phyloP scores from a whole-genome alignment of 2,888 invertebrate species.

The Philereme transversata region DNA sequence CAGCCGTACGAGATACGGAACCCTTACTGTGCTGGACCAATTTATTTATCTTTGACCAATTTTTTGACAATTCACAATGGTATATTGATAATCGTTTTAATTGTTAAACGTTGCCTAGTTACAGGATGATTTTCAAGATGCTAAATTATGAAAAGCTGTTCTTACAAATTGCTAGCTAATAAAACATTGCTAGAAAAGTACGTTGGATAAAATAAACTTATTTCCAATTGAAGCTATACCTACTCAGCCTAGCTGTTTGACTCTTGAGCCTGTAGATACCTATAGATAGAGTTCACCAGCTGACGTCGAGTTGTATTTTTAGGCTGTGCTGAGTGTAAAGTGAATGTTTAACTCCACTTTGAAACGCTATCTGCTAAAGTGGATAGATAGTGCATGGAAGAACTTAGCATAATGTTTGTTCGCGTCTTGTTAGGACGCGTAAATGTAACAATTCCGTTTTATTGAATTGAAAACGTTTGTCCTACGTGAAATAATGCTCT shows the following conservation, averaged over 20 bases:
- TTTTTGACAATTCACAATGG: too few species aligned
- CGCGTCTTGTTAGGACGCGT: slow-evolving; percentile 18
- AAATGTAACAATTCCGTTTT: slow-evolving; percentile 27
- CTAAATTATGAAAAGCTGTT: too few species aligned
- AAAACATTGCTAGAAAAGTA: too few species aligned
- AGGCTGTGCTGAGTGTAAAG: slow-evolving; percentile 26
- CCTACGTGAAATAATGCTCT: background rate
- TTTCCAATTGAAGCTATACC: too few species aligned
- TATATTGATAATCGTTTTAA: too few species aligned
- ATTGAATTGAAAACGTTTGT: slow-evolving; percentile 10
- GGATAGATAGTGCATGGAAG: slow-evolving; percentile 37
- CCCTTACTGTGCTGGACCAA: too few species aligned
- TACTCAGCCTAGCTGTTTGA: background rate
- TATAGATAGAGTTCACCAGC: slow-evolving; percentile 3
- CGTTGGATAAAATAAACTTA: too few species aligned
- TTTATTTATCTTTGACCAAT: too few species aligned
- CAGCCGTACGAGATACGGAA: too few species aligned
- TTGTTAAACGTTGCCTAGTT: too few species aligned
- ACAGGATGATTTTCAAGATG: too few species aligned
- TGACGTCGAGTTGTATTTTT: slow-evolving; percentile 3
- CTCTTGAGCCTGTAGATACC: background rate
- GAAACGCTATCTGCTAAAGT: slow-evolving; percentile 44
- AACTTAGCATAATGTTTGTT: slow-evolving; percentile 33
- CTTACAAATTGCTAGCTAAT: too few species aligned
- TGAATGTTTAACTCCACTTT: slow-evolving; percentile 33